Conservation (phyloP, 2,888 invertebrate genomes). For the Cosmorhoe ocellata region DNA sequence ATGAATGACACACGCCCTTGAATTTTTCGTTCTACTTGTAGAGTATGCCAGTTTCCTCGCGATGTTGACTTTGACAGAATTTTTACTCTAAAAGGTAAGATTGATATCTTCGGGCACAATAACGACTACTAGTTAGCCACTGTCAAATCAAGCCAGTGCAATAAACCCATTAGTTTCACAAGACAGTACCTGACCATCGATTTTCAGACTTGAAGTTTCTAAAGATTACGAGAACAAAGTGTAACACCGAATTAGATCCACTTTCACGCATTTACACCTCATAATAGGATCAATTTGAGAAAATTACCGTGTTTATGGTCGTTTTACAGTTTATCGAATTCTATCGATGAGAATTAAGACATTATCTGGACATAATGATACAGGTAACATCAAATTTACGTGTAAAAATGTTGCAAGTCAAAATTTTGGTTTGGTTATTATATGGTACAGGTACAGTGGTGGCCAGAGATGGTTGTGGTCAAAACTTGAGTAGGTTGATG, state of each 20-base stretch:
- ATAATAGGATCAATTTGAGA: constrained; percentile 30
- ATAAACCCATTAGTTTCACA: constrained; percentile 10
- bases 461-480: too few relatives aligned
- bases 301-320: constrained; percentile 30
- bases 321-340: constrained; percentile 10
- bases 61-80: too few relatives aligned
- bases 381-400: not conserved
- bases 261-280: constrained; percentile 56
- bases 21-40: too few relatives aligned
- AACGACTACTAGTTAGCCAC: too few relatives aligned
- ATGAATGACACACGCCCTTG: too few relatives aligned
- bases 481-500: not conserved
- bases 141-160: too few relatives aligned
- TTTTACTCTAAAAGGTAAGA: too few relatives aligned
- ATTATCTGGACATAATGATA: constrained; percentile 2
- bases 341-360: not conserved
- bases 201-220: constrained; percentile 45
- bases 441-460: too few relatives aligned
- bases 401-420: constrained; percentile 1
- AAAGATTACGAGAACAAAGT: constrained; percentile 45
- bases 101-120: too few relatives aligned
- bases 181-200: constrained; percentile 14
- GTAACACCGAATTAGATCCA: constrained; percentile 52
- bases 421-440: not conserved
- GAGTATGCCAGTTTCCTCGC: too few relatives aligned